phyloP scores from a whole-genome alignment of 30 jellyfish, hydroid and myxozoan genomes.

The Aurelia aurita region DNA sequence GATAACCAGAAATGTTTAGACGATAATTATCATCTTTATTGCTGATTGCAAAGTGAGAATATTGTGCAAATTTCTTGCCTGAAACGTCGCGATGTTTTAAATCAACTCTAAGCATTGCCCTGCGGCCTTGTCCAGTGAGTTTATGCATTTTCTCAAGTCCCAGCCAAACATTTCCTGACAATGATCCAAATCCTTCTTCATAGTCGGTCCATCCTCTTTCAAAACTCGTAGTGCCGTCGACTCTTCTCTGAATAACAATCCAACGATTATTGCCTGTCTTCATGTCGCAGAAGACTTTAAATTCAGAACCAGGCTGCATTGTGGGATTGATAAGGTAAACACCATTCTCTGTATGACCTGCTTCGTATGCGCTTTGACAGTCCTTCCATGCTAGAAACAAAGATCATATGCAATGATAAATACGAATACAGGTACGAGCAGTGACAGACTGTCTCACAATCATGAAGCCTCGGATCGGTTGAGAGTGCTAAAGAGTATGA shows the following conservation, averaged over 20 bases:
- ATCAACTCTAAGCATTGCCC: slow-evolving; percentile 15
- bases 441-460: no score
- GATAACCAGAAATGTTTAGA: not conserved
- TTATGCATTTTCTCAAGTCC: slow-evolving; percentile 41
- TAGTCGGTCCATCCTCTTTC: slow-evolving; percentile 52
- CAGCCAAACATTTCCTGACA: slow-evolving; percentile 47
- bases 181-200: slow-evolving; percentile 49
- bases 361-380: slow-evolving; percentile 13
- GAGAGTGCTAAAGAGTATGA: no score
- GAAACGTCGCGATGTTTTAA: not conserved
- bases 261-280: slow-evolving; percentile 16
- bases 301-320: not conserved
- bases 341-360: slow-evolving; percentile 30
- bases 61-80: slow-evolving; percentile 31
- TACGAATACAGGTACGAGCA: no score
- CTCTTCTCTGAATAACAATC: slow-evolving; percentile 60
- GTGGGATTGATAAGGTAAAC: slow-evolving; percentile 45
- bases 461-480: no score
- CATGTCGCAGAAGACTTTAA: slow-evolving; percentile 33
- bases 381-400: slow-evolving; percentile 38
- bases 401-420: not conserved
- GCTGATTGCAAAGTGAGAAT: slow-evolving; percentile 11
- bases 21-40: slow-evolving; percentile 1
- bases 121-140: slow-evolving; percentile 19
- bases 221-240: slow-evolving; percentile 3